Percentiles rank a stretch among this genome's conserved stretches.
These are phyloP conservation scores for Lithophane leautieri DNA, from an alignment of 2,888 invertebrate genomes.

Conservation along the genomic window DNA sequence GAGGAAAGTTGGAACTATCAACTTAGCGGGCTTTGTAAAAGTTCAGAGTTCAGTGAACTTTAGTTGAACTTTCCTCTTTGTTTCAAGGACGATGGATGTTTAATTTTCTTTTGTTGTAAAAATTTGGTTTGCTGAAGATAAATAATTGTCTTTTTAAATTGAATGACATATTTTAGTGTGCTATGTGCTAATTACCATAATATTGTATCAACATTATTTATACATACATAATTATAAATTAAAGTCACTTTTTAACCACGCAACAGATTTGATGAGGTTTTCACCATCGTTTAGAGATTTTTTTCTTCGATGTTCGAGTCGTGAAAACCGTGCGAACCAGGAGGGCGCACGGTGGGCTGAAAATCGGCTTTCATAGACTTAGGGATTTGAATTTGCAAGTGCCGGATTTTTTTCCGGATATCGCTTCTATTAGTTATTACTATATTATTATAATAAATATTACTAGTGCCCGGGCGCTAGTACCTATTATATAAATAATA, in stretches of 20 bases:
- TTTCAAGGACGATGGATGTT: neutral
- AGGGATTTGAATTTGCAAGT: slow-evolving; percentile 1
- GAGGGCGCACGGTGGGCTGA: no score
- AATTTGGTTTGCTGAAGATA: neutral
- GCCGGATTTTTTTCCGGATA: slow-evolving; percentile 3
- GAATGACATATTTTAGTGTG: no score
- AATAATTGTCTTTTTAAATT: neutral
- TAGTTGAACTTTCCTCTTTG: slow-evolving; percentile 3
- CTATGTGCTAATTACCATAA: no score
- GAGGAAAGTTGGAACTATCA: slow-evolving; percentile 36
- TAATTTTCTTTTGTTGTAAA: neutral
- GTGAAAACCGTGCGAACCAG: no score
- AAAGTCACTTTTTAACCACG: no score
- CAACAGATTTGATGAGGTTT: no score
- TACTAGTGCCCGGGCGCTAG: no score
- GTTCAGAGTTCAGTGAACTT: slow-evolving; percentile 42
- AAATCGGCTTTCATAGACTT: neutral
- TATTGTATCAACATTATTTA: no score
- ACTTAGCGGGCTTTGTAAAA: slow-evolving; percentile 13
- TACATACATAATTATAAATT: no score
- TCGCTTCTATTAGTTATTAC: slow-evolving; percentile 3
- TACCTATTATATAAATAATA: neutral
- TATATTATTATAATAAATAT: no score
- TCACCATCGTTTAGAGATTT: no score
- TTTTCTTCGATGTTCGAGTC: no score